Percentiles rank a stretch among this genome's conserved stretches.
These are phyloP conservation scores for Haplotaxodon microlepis DNA, from an alignment of 2,113 vertebrate species.

Conservation along the genomic window DNA sequence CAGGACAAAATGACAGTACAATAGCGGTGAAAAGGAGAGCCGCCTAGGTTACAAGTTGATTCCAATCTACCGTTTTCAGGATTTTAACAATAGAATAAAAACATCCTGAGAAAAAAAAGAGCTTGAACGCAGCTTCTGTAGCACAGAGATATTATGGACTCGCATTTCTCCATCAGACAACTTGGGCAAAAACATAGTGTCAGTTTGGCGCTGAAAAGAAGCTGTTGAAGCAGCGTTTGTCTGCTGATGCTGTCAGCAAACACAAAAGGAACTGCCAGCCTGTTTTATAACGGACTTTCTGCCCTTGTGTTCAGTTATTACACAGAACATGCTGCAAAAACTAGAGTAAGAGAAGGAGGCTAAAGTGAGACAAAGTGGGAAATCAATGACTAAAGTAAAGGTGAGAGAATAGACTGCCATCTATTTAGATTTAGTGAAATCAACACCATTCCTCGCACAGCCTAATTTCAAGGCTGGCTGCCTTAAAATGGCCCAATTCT, in stretches of 20 bases:
- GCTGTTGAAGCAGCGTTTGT: not conserved
- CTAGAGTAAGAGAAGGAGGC: not conserved
- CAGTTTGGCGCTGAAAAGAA: not conserved
- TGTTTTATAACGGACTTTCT: not conserved
- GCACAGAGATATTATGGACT: not conserved
- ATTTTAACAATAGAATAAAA: not conserved
- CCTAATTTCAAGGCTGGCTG: conserved; percentile 61
- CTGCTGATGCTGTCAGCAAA: not conserved
- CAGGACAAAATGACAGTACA: not conserved
- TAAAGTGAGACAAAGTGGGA: not conserved
- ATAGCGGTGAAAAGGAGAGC: not conserved
- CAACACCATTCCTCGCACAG: conserved; percentile 24
- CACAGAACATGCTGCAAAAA: not conserved
- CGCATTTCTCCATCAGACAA: not conserved
- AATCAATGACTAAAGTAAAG: not conserved
- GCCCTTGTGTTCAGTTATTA: not conserved
- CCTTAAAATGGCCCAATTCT: conserved; percentile 39
- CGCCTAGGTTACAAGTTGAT: not conserved
- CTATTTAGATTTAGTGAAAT: conserved; percentile 49
- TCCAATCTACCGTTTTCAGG: not conserved
- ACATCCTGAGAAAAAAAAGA: not conserved
- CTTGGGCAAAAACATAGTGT: not conserved
- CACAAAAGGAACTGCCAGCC: not conserved
- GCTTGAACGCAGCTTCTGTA: not conserved
- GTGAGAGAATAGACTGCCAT: conserved; percentile 13